Evolutionary conservation across 2,888 invertebrate genomes (phyloP).

Genomic region (Hydriomena furcata): DNA sequence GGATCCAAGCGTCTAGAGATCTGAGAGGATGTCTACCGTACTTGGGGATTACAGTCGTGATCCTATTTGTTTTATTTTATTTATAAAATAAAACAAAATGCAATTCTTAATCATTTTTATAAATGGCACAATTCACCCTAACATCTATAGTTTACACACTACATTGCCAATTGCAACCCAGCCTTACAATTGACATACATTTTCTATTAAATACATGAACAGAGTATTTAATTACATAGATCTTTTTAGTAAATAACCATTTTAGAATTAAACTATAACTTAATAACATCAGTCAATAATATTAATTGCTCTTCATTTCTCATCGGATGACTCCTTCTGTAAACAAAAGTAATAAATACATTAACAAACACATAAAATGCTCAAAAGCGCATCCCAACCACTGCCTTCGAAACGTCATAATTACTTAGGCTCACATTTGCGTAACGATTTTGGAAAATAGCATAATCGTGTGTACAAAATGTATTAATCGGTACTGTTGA

Average conservation of each 20-base stretch:
- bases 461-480: no score
- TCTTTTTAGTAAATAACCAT: slow-evolving; percentile 35
- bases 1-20: no score
- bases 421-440: no score
- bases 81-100: slow-evolving; percentile 25
- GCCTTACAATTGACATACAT: slow-evolving; percentile 75
- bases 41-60: no score
- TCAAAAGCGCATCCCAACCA: no score
- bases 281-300: slow-evolving; percentile 60
- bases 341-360: no score
- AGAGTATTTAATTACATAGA: slow-evolving; percentile 57
- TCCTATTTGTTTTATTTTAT: no score
- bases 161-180: slow-evolving; percentile 74
- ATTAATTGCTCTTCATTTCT: slow-evolving; percentile 51
- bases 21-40: no score
- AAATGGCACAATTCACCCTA: slow-evolving; percentile 67
- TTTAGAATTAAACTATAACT: slow-evolving; percentile 31
- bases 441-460: no score
- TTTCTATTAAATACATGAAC: slow-evolving; percentile 39
- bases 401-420: no score
- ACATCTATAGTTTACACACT: slow-evolving; percentile 55
- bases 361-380: no score
- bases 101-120: slow-evolving; percentile 36
- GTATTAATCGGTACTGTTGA: no score
- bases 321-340: slow-evolving; percentile 66